phyloP scores from a whole-genome alignment of 2,888 invertebrate species.

The Norana najaformis region DNA sequence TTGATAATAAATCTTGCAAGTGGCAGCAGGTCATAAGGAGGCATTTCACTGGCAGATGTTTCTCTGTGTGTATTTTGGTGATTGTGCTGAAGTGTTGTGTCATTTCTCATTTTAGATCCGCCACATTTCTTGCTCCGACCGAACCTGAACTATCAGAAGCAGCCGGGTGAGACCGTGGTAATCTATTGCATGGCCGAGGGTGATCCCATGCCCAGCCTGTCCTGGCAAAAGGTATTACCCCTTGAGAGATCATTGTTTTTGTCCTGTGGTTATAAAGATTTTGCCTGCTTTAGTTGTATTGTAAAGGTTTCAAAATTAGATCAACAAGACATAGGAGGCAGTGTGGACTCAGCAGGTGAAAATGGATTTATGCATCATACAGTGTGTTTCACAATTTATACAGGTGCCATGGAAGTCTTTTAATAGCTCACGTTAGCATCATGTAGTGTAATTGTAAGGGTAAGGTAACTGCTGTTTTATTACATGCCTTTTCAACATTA shows the following conservation, averaged over 20 bases:
- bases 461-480: too few relatives aligned
- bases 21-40: neutral
- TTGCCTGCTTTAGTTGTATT: neutral
- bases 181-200: neutral
- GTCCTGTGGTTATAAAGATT: too few relatives aligned
- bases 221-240: slow-evolving; percentile 19
- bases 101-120: slow-evolving; percentile 21
- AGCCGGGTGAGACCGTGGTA: neutral
- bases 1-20: neutral
- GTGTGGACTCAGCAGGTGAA: too few relatives aligned
- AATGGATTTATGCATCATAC: too few relatives aligned
- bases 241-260: neutral
- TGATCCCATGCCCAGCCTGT: neutral
- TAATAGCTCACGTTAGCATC: too few relatives aligned
- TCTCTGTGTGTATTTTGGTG: neutral
- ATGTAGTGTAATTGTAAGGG: too few relatives aligned
- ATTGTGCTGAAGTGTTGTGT: neutral
- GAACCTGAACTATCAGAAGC: neutral
- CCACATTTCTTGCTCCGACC: slow-evolving; percentile 23
- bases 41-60: neutral
- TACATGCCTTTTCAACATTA: too few relatives aligned
- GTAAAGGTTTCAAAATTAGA: neutral
- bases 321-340: neutral
- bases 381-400: too few relatives aligned
- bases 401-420: too few relatives aligned